A percentile compares a stretch with the other conserved stretches of the same genome.
Conservation (phyloP, 2,113 vertebrate genomes). For the Geococcyx californianus region DNA sequence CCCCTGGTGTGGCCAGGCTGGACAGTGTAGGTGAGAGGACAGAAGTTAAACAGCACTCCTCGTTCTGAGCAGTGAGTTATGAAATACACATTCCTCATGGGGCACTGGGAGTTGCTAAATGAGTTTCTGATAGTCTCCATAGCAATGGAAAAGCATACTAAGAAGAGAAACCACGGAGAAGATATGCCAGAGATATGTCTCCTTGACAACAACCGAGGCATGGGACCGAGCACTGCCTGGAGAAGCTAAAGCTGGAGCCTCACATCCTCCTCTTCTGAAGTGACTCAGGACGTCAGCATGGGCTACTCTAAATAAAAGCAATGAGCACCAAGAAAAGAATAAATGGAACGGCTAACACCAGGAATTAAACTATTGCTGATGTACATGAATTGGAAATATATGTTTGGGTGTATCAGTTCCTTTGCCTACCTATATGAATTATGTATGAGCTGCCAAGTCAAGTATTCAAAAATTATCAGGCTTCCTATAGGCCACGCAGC, state of each 20-base stretch:
- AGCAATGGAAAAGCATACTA: constrained; percentile 55
- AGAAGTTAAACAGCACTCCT: neutral
- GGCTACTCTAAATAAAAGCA: neutral
- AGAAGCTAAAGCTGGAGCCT: constrained; percentile 27
- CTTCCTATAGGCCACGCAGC: neutral
- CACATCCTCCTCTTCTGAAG: neutral
- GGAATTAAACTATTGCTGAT: neutral
- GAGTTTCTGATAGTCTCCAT: constrained; percentile 67
- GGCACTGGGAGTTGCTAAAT: constrained; percentile 38
- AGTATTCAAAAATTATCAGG: neutral
- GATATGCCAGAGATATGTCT: constrained; percentile 56
- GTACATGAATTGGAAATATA: neutral
- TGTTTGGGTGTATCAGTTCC: neutral
- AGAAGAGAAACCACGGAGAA: constrained; percentile 45
- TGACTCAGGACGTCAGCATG: neutral
- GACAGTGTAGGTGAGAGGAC: neutral
- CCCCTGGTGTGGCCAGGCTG: neutral
- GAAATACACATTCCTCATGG: constrained; percentile 26
- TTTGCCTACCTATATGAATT: neutral
- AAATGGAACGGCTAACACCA: neutral
- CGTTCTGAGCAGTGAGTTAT: neutral
- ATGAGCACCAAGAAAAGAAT: neutral
- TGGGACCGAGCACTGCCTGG: neutral
- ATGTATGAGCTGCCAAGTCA: neutral
- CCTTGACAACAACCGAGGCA: constrained; percentile 55